Evolutionary conservation across 2,797 vertebrate species (phyloP), one percentile per base, ranked within the genome.

Genomic region (Etheostoma nigrum): DNA sequence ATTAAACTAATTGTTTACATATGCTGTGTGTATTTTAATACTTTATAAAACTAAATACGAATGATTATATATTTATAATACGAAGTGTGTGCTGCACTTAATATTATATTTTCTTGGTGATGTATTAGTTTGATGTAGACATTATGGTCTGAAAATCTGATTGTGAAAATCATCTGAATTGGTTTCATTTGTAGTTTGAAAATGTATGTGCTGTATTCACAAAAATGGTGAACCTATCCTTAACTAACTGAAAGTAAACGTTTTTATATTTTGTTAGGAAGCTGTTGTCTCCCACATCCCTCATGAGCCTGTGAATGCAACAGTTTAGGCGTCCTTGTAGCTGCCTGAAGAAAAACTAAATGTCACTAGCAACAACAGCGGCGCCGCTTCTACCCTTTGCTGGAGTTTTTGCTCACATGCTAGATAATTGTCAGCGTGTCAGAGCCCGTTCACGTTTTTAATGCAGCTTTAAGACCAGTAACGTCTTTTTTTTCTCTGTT

Each of bases 321-420:
- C 88, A 53, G 0, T 13, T 71, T 87, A 85, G 91, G 73, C 76
- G 87, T 75, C 89, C 85, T 23, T 5, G 8, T 0, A 27, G 62
- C 60, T 82, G 91, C 91, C 91, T 89, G 89, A 73, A 53, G 12
- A 33, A 47, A 91, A 89, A 54, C 27, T 0, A 69, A 72, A 59
- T 69, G 86, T 88, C 67, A 79, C 47, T 3, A 58, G 52, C 67
- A 72, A 36, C 2, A 58, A 42, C 57, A 55, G 71, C 74, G 5
- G 21, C 70, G 54, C 40, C 5, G 21, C 23, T 51, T 4, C 58
- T 67, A 86, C 23, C 86, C 85, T 84, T 89, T 49, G 57, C 44
- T 3, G 53, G 73, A 85, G 55, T 82, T 81, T 4, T 19, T 72
- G 49, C 49, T 60, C 80, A 40, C 67, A 45, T 55, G 65, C 67